Evolutionary conservation across 2,113 vertebrate species (phyloP).

Genomic region (Kobus ellipsiprymnus): DNA sequence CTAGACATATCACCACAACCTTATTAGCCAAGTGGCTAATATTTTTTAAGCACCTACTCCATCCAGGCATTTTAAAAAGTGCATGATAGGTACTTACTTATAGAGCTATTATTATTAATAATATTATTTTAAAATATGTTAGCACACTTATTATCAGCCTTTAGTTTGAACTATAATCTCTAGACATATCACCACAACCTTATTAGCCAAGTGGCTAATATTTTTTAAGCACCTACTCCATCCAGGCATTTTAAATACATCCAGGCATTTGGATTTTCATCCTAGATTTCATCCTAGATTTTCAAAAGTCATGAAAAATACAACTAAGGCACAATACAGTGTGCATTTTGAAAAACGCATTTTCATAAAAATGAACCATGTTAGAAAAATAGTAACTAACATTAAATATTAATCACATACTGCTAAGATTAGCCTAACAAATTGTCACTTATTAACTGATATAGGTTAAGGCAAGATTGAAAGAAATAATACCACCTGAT

Average conservation of each 20-base stretch:
- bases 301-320: not conserved
- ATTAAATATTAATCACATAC: not conserved
- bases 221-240: not conserved
- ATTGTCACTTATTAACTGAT: not conserved
- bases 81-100: not conserved
- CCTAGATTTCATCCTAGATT: conserved; percentile 11
- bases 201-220: conserved; percentile 5
- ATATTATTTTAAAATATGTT: not conserved
- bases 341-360: not conserved
- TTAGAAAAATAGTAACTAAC: not conserved
- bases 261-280: not conserved
- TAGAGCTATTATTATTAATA: not conserved
- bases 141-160: not conserved
- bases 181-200: not conserved
- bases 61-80: no score
- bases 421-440: not conserved
- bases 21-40: no score
- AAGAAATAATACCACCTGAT: not conserved
- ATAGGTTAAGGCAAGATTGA: not conserved
- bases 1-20: no score
- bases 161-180: not conserved
- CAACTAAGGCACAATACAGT: not conserved
- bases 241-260: not conserved
- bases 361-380: not conserved
- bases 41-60: no score